Percentiles rank a stretch among this genome's conserved stretches.
Conservation (phyloP, 2,113 vertebrate genomes). For the Heliornis fulica region DNA sequence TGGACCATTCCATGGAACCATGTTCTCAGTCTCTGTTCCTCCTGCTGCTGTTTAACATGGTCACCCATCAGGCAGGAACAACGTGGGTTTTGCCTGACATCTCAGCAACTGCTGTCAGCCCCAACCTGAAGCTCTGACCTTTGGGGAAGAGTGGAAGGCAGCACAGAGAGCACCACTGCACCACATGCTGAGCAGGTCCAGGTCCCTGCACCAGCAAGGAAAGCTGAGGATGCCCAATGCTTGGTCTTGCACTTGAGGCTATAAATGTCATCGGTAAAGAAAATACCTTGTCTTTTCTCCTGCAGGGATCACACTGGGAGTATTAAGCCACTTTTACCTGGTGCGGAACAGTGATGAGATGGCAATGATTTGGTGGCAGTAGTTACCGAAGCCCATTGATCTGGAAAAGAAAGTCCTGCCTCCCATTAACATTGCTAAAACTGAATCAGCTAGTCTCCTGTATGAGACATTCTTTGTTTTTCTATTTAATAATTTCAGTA, state of each 20-base stretch:
- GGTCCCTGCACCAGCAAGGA: neutral
- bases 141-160: neutral
- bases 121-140: neutral
- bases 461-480: slow-evolving; percentile 29
- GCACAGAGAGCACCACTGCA: neutral
- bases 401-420: neutral
- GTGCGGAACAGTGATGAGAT: neutral
- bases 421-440: neutral
- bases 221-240: neutral
- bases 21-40: neutral
- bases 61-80: neutral
- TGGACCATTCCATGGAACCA: accelerated
- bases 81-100: neutral
- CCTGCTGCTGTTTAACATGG: neutral
- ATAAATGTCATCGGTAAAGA: neutral
- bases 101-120: neutral
- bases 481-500: slow-evolving; percentile 57
- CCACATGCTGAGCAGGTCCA: neutral
- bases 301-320: too few relatives aligned
- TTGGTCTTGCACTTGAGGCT: neutral
- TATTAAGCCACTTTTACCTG: neutral
- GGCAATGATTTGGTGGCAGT: neutral
- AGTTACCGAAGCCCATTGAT: neutral
- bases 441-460: neutral
- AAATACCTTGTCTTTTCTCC: neutral